Evolutionary conservation across 2,888 invertebrate genomes (phyloP), one percentile per base, ranked within the genome.

Genomic region (Tuta absoluta): DNA sequence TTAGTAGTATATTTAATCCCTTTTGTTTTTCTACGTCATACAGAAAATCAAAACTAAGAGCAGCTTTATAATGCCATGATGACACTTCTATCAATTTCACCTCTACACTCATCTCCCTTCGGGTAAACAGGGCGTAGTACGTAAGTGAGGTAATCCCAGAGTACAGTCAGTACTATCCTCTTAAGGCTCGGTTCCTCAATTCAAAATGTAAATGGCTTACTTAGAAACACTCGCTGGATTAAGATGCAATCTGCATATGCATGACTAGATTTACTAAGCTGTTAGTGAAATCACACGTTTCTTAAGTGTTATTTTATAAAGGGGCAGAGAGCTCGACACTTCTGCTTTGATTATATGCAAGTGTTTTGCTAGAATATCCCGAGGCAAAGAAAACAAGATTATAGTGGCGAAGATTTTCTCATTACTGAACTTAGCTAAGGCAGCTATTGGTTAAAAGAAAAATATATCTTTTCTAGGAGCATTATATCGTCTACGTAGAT

Each of bases 131-230:
- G 73, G 75, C 77, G 75, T 74, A 71, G 75, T 75, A 67, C 74
- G 82, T 80, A 80, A 87, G 84, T 87, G 84, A 84, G 82, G 85
- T 87, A 88, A 90, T 89, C 87, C 81, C 81, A 80, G 75, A 71
- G 77, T 80, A 76, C 72, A 75, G 72, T 71, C 70, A 68, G 74
- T 72, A 77, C 79, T 79, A 77, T 75, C 78, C 76, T 76, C 77
- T 89, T 87, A 89, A 86, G 82, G 84, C 79, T 77, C 72, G 78
- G 82, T 78, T 73, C 75, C 73, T 72, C 75, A 74, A 78, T 80
- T 85, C 80, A 81, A 82, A 82, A 84, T 86, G 84, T 80, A 85
- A 86, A 86, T 82, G 74, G 75, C 83, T 83, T 79, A 82, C 84
- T 85, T 81, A 78, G 84, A 79, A 84, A 79, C 80, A 81, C 81